Evolutionary conservation across 2,797 vertebrate species (phyloP), one percentile per base, ranked within the genome.

Genomic region (Onychomys arenicola): DNA sequence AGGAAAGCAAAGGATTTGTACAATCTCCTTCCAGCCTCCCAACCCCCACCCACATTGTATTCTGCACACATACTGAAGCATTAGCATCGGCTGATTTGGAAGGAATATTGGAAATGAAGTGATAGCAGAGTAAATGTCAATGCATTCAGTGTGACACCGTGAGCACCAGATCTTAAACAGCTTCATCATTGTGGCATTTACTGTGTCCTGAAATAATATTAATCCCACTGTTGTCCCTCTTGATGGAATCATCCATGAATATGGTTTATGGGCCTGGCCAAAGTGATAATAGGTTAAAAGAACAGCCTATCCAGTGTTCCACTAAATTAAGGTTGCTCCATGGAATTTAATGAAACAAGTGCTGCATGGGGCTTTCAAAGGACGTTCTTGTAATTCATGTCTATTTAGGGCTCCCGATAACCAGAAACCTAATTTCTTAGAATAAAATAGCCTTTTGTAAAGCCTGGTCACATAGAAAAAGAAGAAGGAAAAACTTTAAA

Each of bases 71-170:
- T 0, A 4, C 98, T 97, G 97, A 98, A 98, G 97, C 98, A 99
- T 99, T 98, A 99, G 98, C 98, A 98, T 98, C 98, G 97, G 98
- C 98, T 98, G 98, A 98, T 98, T 98, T 98, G 98, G 98, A 98
- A 99, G 99, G 98, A 98, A 98, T 98, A 98, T 98, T 98, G 97
- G 98, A 99, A 99, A 98, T 98, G 98, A 99, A 98, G 98, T 98
- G 98, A 98, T 98, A 98, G 98, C 97, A 98, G 98, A 99, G 98
- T 99, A 99, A 99, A 99, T 99, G 99, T 99, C 99, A 99, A 98
- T 99, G 99, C 98, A 99, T 99, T 99, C 99, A 99, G 98, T 98
- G 98, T 98, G 98, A 99, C 98, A 98, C 98, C 81, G 98, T 98
- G 98, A 98, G 98, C 98, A 98, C 98, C 97, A 98, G 98, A 98